Conservation (phyloP, 2,113 vertebrate species). For the Merops nubicus region DNA sequence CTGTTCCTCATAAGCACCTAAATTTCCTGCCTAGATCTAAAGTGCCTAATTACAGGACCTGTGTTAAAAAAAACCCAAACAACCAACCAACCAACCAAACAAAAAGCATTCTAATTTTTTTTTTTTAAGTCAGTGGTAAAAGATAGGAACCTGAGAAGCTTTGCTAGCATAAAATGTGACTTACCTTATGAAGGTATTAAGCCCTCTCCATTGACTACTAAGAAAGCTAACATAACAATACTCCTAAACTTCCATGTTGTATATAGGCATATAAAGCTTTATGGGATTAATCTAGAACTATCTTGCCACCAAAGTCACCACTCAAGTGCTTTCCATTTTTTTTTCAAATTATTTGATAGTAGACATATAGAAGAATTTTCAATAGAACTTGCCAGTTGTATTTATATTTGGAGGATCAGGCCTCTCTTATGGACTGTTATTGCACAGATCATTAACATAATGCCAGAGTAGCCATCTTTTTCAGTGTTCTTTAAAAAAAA, state of each 20-base stretch:
- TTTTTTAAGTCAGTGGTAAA: neutral
- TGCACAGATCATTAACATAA: neutral
- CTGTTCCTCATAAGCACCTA: neutral
- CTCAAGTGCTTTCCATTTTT: neutral
- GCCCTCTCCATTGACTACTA: neutral
- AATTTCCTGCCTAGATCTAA: neutral
- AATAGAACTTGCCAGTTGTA: neutral
- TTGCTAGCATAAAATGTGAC: neutral
- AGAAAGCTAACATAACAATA: neutral
- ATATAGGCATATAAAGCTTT: neutral
- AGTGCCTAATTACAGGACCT: neutral
- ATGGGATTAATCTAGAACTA: neutral
- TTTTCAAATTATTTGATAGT: neutral
- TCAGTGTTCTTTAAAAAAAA: neutral
- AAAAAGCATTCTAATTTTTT: neutral
- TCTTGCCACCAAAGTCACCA: neutral
- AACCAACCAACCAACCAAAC: accelerated
- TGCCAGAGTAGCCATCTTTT: neutral
- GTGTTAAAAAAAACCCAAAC: neutral
- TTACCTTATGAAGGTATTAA: neutral
- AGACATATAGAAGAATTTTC: neutral
- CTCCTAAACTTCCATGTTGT: neutral
- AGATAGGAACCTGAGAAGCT: neutral
- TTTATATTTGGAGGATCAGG: neutral
- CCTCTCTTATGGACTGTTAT: neutral